Percentiles rank a stretch among this genome's conserved stretches.
Conservation (phyloP, 2,113 vertebrate genomes). For the Gadus chalcogrammus region DNA sequence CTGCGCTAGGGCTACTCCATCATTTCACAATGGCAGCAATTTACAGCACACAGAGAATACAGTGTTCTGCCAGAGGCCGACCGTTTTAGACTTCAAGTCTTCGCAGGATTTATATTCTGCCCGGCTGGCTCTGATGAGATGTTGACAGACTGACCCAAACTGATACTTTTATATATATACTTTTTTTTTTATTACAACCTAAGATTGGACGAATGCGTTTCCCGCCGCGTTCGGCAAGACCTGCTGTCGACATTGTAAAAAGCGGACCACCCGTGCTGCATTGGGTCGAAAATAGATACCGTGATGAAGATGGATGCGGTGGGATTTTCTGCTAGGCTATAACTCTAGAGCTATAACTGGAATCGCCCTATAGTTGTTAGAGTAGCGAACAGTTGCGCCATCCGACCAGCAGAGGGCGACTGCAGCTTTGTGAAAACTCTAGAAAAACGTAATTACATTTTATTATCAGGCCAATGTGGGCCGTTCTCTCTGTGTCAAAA, state of each 20-base stretch:
- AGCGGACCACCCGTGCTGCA: conserved; percentile 59
- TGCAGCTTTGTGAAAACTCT: conserved; percentile 31
- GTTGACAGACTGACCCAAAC: conserved; percentile 54
- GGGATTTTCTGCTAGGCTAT: conserved; percentile 37
- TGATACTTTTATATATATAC: conserved; percentile 21
- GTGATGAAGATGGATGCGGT: conserved; percentile 33
- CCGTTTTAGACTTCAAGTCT: conserved; percentile 25
- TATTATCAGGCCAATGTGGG: conserved; percentile 41
- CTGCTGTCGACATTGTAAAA: conserved; percentile 55
- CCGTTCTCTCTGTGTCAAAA: conserved; percentile 64
- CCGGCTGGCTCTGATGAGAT: conserved; percentile 12
- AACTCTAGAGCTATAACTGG: conserved; percentile 23
- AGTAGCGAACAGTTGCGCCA: background rate
- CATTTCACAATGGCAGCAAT: conserved; percentile 41
- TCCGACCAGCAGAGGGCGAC: conserved; percentile 60
- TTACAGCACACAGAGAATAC: conserved; percentile 24
- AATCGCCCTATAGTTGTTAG: conserved; percentile 3
- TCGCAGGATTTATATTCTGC: conserved; percentile 43
- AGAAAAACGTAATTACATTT: conserved; percentile 25
- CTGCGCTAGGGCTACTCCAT: conserved; percentile 16
- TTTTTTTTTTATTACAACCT: conserved; percentile 24
- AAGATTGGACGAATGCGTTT: conserved; percentile 33
- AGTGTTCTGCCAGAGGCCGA: conserved; percentile 40
- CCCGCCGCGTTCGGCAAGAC: conserved; percentile 34
- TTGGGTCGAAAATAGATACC: conserved; percentile 50